Evolutionary conservation across 1,140 invertebrate species (phyloP), one percentile per base, ranked within the genome.

Genomic region (Leucophenga varia): DNA sequence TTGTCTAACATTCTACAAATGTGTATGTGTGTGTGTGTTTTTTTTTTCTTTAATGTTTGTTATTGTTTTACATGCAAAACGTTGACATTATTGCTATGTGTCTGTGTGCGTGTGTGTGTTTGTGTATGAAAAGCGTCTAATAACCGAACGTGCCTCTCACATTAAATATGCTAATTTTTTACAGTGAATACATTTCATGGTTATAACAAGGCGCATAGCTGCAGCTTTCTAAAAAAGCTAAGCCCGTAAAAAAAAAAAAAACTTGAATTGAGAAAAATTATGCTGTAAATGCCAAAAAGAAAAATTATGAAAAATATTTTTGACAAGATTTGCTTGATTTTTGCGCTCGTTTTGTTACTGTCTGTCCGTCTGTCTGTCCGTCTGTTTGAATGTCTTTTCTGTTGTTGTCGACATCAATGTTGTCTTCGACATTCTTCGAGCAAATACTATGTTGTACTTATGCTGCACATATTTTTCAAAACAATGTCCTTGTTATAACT

Each of bases 91-190:
- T 55, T 60, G 49, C 44, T 47, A 50, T 50, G 53, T 49, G 43
- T 52, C 39, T 32, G 17, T 14, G 13, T 51, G 25, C 38, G 25
- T 10, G 42, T 32, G 19, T n/a, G n/a, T n/a, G n/a, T 37, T 36
- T 53, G 55, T 60, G 61, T 56, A 59, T 65, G 61, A 67, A 67
- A 63, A 61, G 61, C 52, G 63, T 65, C 63, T 65, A 65, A 65
- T 65, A 65, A 65, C 59, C 59, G 61, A 65, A 65, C 63, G 63
- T 65, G 63, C 63, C 55, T 59, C 63, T 65, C 63, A 59, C 63
- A 65, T 65, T 67, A 67, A 65, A 67, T 65, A 65, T 65, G 63
- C 63, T 67, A 65, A 65, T n/a, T 65, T 65, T 63, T 63, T 67
- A 65, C 63, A 65, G 63, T 57, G 63, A 67, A 61, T 59, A 65